phyloP scores from a whole-genome alignment of 2,888 invertebrate genomes.

The Calliopum simillimum region DNA sequence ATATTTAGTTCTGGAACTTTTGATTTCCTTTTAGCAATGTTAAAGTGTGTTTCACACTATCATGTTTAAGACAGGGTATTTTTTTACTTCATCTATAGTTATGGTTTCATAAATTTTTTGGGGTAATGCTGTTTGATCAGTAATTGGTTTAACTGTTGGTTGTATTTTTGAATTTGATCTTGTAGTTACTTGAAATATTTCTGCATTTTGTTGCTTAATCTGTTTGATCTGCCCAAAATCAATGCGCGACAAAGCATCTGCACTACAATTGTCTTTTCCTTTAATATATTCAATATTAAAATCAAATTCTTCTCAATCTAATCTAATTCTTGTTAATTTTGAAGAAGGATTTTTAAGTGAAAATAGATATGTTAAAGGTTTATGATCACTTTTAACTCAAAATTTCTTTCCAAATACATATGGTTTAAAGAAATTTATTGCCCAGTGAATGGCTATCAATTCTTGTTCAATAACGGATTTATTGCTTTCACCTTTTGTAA shows the following conservation, averaged over 20 bases:
- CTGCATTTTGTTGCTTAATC: slow-evolving; percentile 4
- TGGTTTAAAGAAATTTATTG: slow-evolving; percentile 47
- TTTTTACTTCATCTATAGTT: not conserved
- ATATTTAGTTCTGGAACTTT: too few relatives aligned
- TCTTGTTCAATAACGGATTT: slow-evolving; percentile 50
- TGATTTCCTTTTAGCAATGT: too few relatives aligned
- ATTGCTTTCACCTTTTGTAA: slow-evolving; percentile 48
- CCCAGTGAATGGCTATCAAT: slow-evolving; percentile 47
- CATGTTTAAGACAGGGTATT: slow-evolving; percentile 8
- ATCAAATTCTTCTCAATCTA: slow-evolving; percentile 48
- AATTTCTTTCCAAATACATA: slow-evolving; percentile 45
- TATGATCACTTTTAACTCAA: slow-evolving; percentile 47
- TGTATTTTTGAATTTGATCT: slow-evolving; percentile 11
- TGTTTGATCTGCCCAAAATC: slow-evolving; percentile 8
- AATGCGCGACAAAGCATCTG: slow-evolving; percentile 6
- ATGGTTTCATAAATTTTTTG: slow-evolving; percentile 19
- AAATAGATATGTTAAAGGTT: slow-evolving; percentile 49
- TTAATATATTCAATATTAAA: slow-evolving; percentile 45
- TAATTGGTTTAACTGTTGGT: not conserved
- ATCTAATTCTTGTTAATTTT: slow-evolving; percentile 49
- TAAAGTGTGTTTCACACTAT: too few relatives aligned
- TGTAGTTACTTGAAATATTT: slow-evolving; percentile 27
- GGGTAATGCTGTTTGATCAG: not conserved
- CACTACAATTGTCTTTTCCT: slow-evolving; percentile 42
- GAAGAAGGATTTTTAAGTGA: slow-evolving; percentile 48